Evolutionary conservation across 2,888 invertebrate species (phyloP), one percentile per base, ranked within the genome.

Genomic region (Nezara viridula): DNA sequence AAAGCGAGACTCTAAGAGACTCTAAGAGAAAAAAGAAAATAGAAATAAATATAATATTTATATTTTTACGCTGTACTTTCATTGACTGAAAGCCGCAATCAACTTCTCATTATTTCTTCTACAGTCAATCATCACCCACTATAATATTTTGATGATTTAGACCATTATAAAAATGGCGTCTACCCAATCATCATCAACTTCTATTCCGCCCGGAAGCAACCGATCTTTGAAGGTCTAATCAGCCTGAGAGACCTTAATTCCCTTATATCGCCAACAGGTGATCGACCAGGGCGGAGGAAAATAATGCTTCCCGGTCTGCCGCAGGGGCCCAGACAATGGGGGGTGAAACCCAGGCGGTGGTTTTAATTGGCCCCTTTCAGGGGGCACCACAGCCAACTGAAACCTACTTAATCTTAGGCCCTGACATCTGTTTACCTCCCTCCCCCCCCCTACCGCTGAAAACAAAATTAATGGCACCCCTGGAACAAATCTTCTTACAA

Each of bases 401-500:
- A 47, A 47, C 40, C 40, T 81, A 81, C 81, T 81, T 81, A 81
- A 81, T 81, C 81, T 81, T 81, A n/a, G 81, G n/a, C 24, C 24
- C 44, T 40, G 81, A 81, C 44, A 47, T 47, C 81, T 81, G 81
- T 81, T 81, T 81, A 81, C 81, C 44, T n/a, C 81, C n/a, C n/a
- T n/a, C n/a, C n/a, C n/a, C n/a, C n/a, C n/a, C n/a, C n/a, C n/a
- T n/a, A n/a, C n/a, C 44, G 81, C 47, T 81, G 44, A 81, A 81
- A 73, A 73, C 66, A 73, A 47, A 81, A 81, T 81, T 81, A 81
- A 81, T 81, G 81, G n/a, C 81, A 81, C n/a, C 81, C 40, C 44
- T 40, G n/a, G 44, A 81, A 81, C 81, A 81, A 81, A 81, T 81
- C 81, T 81, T 81, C 81, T 81, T 81, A 81, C 81, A 81, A 81